Percentiles rank a stretch among this genome's conserved stretches.
phyloP scores from a whole-genome alignment of 1,140 invertebrate species.

The Caenorhabditis remanei region DNA sequence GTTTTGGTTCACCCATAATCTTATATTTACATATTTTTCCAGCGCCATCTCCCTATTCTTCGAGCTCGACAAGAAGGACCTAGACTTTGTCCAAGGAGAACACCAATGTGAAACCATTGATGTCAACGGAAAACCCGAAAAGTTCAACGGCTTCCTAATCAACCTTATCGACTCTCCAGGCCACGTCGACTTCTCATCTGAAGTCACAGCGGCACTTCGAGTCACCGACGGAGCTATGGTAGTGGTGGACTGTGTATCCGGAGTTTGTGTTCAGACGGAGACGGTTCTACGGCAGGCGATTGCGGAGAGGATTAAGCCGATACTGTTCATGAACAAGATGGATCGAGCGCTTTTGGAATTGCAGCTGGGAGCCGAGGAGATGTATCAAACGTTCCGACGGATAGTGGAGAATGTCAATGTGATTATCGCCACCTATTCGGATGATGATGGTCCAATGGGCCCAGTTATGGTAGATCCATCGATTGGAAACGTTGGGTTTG shows the following conservation, averaged over 20 bases:
- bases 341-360: constrained; percentile 93
- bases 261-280: constrained; percentile 98
- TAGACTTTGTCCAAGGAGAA: constrained; percentile 81
- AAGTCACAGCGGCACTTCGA: constrained; percentile 97
- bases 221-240: constrained; percentile 98
- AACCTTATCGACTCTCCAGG: constrained; percentile 99
- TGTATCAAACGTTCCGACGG: constrained; percentile 99
- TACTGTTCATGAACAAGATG: constrained; percentile 99
- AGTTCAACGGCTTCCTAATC: constrained; percentile 94
- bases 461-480: constrained; percentile 94
- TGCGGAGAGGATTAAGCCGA: constrained; percentile 97
- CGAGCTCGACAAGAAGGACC: constrained; percentile 90
- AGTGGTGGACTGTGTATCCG: constrained; percentile 97
- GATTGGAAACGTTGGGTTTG: constrained; percentile 98
- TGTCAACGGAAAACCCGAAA: constrained; percentile 85
- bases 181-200: constrained; percentile 98
- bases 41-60: constrained; percentile 99
- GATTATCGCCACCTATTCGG: constrained; percentile 97
- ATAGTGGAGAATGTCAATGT: constrained; percentile 99
- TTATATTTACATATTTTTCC: constrained; percentile 63
- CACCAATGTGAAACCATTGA: constrained; percentile 65
- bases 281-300: constrained; percentile 98
- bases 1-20: neutral
- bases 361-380: constrained; percentile 93
- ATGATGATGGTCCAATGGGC: constrained; percentile 97